Evolutionary conservation across 64 coral and sea anemone species (phyloP), one percentile per base, ranked within the genome.

Genomic region (Pocillopora verrucosa): DNA sequence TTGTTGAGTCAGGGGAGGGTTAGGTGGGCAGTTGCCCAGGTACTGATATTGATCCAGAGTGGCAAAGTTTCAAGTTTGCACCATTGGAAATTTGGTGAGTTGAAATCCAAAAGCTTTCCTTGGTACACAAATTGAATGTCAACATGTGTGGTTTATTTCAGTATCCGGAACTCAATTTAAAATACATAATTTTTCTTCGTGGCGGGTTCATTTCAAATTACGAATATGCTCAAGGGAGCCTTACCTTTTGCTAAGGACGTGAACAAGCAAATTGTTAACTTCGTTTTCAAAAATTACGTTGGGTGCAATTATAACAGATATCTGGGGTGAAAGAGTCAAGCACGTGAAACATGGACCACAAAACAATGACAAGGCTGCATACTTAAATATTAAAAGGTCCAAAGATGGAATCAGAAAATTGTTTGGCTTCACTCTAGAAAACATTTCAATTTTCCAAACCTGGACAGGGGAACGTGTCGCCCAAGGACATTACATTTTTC

Each of bases 261-360:
- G 10, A 73, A 24, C 70, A 16, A 19, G 24, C 10, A 2, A 10
- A 26, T n/a, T 3, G 70, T n/a, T 73, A 25, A 73, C 1, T 16
- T 73, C 70, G 1, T 73, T 73, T 24, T 20, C 14, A 19, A 73
- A 25, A 26, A 73, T 24, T n/a, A 73, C 2, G 70, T 24, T 73
- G 16, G 70, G 70, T 2, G n/a, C 3, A 6, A 73, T 73, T 10
- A 73, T 73, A 24, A 25, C 10, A 19, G 70, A 73, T 73, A n/a
- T 73, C 11, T 73, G 70, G 70, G 70, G 70, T 73, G 70, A 25
- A 73, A 73, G n/a, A 16, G 70, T 73, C 70, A 73, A 73, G 70
- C 26, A 9, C n/a, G 70, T 73, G 70, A 73, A 73, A 73, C 70
- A 10, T 73, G 70, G 70, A 19, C 70, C 70, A 25, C 70, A 1